Conservation (phyloP, 1,140 invertebrate genomes). For the Medauroidea extradentata region DNA sequence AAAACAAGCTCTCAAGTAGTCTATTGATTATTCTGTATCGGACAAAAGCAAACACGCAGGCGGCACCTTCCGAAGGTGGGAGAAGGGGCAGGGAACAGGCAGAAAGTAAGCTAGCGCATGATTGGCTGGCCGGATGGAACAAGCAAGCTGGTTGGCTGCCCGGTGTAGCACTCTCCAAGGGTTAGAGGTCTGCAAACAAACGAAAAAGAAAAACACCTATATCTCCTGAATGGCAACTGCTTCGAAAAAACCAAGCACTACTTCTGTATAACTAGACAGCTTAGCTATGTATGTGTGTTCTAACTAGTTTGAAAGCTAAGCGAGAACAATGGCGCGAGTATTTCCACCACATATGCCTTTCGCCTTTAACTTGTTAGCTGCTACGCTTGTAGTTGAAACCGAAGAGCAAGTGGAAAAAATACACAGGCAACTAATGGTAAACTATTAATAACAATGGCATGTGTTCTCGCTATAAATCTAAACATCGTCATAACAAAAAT, state of each 20-base stretch:
- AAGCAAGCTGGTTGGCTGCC: slow-evolving; percentile 17
- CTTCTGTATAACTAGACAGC: no score
- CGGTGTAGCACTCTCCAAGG: slow-evolving; percentile 20
- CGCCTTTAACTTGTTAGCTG: no score
- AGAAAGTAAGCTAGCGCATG: slow-evolving; percentile 26
- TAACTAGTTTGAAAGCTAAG: no score
- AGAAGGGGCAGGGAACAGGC: slow-evolving; percentile 15
- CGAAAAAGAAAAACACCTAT: slow-evolving; percentile 12
- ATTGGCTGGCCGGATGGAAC: slow-evolving; percentile 23
- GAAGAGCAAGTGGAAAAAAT: no score
- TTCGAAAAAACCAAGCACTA: background rate
- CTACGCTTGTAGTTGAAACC: no score
- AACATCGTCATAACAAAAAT: no score
- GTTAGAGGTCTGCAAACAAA: slow-evolving; percentile 23
- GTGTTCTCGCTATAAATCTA: no score
- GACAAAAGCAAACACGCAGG: slow-evolving; percentile 11
- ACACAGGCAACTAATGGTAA: no score
- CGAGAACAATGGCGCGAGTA: no score
- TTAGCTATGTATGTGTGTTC: no score
- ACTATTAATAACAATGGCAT: no score
- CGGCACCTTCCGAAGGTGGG: slow-evolving; percentile 12
- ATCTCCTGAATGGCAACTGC: slow-evolving; percentile 4
- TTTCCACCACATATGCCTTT: no score
- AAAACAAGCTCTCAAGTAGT: slow-evolving; percentile 6
- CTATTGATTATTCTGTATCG: background rate